phyloP scores from a whole-genome alignment of 2,888 invertebrate species.

The Diachrysia chrysitis region DNA sequence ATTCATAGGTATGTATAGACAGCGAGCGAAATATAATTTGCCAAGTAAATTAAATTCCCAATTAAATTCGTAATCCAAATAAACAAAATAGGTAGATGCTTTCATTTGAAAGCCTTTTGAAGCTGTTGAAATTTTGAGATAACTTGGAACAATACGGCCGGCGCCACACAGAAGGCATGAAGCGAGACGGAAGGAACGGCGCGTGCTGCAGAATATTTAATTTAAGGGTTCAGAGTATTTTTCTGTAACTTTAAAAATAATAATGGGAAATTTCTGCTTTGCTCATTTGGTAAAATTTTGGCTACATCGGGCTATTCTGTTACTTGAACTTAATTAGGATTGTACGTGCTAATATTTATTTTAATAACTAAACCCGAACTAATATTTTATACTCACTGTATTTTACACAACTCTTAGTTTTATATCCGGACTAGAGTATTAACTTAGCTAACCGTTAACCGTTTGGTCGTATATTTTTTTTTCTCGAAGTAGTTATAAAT shows the following conservation, averaged over 20 bases:
- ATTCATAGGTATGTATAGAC: constrained; percentile 8
- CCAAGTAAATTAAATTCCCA: constrained; percentile 37
- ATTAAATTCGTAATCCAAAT: constrained; percentile 26
- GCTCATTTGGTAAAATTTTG: background rate
- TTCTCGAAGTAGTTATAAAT: no score
- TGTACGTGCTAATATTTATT: background rate
- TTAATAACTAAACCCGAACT: background rate
- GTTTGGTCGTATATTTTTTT: no score
- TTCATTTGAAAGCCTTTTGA: constrained; percentile 36
- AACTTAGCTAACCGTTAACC: no score
- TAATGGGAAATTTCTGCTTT: background rate
- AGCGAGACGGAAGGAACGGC: background rate
- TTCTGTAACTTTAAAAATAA: background rate
- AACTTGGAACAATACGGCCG: constrained; percentile 27
- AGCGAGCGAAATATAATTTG: constrained; percentile 16
- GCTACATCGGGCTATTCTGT: background rate
- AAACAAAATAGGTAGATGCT: constrained; percentile 28
- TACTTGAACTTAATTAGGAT: background rate
- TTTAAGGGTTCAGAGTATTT: background rate
- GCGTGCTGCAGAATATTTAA: constrained; percentile 1
- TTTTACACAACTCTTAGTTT: no score
- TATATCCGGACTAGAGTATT: no score
- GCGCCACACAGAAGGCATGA: background rate
- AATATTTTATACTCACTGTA: no score
- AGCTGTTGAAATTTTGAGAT: constrained; percentile 29